Evolutionary conservation across 2,113 vertebrate genomes (phyloP), one percentile per base, ranked within the genome.

Genomic region (Ailuropoda melanoleuca): DNA sequence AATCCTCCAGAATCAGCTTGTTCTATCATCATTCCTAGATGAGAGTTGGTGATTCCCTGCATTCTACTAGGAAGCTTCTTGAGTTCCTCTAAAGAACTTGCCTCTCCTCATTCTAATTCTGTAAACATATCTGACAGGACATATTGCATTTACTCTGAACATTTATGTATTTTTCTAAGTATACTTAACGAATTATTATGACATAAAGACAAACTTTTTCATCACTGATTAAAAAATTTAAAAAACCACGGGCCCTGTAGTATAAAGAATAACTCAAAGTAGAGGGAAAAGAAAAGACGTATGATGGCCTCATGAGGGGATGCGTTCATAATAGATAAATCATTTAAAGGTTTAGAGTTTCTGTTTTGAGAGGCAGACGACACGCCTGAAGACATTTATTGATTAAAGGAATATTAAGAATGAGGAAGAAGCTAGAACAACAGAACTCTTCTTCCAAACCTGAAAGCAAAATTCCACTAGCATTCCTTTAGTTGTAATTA

Each of bases 11-110:
- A 98, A 97, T 92, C 98, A 98, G 83, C 95, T 86, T 21, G 4
- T 97, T 97, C 92, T 97, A 98, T 98, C 93, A 98, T 98, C 83
- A 97, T 98, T 98, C 95, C 92, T 93, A 96, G 97, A 97, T 98
- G 98, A 98, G 94, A 98, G 95, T 91, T 68, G 85, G 85, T 90
- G 96, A 98, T 98, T 97, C 96, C 85, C 94, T 98, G 96, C 62
- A 96, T 97, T 98, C 97, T 96, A 92, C 97, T 31, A 97, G 81
- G 93, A 98, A 98, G 95, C 84, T 95, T 98, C 97, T 98, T 95
- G 93, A 98, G 93, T 98, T 98, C 97, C 92, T 97, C 98, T 97
- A 97, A 98, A 97, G 95, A 98, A 98, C 96, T 95, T 84, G 80
- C 97, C 66, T 78, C 46, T 95, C 88, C 81, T 98, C 93, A 87